Evolutionary conservation across 2,797 vertebrate genomes (phyloP).

Genomic region (Myiothlypis coronata): DNA sequence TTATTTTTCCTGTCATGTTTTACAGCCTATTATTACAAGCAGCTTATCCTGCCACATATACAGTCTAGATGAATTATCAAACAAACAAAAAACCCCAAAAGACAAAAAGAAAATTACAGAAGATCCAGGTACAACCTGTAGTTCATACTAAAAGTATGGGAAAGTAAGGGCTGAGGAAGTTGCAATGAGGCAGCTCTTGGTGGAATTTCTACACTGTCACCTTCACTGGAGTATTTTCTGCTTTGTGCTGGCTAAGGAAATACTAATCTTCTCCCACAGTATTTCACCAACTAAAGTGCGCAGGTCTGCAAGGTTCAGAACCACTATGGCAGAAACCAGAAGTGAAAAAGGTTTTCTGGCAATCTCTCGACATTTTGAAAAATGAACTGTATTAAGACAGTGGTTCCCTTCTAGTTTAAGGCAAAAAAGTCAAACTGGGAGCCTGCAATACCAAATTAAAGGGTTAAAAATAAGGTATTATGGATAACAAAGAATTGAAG

Average conservation of each 20-base stretch:
- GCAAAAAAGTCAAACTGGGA: background rate
- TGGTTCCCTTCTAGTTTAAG: background rate
- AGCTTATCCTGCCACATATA: background rate
- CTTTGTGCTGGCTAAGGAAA: background rate
- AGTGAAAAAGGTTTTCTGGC: background rate
- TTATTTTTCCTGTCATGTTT: background rate
- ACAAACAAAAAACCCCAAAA: background rate
- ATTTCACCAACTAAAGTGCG: background rate
- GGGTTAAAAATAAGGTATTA: background rate
- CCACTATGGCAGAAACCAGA: background rate
- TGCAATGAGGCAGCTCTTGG: background rate
- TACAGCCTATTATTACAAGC: background rate
- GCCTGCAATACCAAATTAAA: background rate
- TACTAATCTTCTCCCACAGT: background rate
- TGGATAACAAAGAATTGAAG: accelerated
- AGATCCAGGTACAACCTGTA: background rate
- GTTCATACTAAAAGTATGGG: background rate
- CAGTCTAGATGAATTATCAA: background rate
- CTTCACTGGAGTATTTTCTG: background rate
- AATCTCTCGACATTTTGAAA: background rate
- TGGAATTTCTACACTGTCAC: background rate
- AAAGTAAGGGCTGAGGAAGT: background rate
- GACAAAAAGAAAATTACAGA: background rate
- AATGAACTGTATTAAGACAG: background rate
- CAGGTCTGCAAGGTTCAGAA: background rate